Evolutionary conservation across 2,888 invertebrate species (phyloP).

Genomic region (Melolontha melolontha): DNA sequence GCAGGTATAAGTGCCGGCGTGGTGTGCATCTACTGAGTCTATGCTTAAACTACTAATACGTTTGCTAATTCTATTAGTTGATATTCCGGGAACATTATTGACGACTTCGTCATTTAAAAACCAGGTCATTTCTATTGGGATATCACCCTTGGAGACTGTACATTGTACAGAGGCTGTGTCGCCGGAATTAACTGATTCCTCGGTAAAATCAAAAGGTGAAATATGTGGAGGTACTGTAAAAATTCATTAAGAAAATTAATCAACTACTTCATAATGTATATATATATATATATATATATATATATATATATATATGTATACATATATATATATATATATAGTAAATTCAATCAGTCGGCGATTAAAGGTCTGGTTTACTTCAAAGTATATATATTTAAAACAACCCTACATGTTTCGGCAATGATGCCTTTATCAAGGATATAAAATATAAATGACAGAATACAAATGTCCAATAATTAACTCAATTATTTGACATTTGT

Average conservation of each 20-base stretch:
- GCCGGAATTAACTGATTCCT: conserved; percentile 78
- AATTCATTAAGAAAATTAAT: conserved; percentile 39
- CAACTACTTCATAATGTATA: conserved; percentile 59
- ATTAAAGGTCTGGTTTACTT: too few relatives aligned
- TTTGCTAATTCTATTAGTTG: conserved; percentile 72
- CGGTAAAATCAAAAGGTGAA: conserved; percentile 75
- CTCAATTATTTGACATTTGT: too few relatives aligned
- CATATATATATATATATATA: too few relatives aligned
- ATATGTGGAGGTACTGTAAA: conserved; percentile 76
- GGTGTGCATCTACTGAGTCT: conserved; percentile 77
- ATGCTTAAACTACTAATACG: conserved; percentile 77
- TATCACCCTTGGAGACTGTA: conserved; percentile 81
- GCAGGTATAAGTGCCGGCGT: conserved; percentile 81
- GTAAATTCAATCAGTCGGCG: too few relatives aligned
- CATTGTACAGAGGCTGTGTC: conserved; percentile 80
- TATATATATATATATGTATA: too few relatives aligned
- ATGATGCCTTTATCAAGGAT: too few relatives aligned
- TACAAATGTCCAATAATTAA: conserved; percentile 41
- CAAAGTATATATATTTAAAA: too few relatives aligned
- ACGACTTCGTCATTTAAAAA: conserved; percentile 69
- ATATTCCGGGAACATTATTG: conserved; percentile 65
- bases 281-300: too few relatives aligned
- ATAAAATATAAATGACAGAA: conserved; percentile 40
- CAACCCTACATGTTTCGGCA: too few relatives aligned
- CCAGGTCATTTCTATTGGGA: conserved; percentile 79